Conservation (phyloP, 2,888 invertebrate genomes). For the Platycheirus albimanus region DNA sequence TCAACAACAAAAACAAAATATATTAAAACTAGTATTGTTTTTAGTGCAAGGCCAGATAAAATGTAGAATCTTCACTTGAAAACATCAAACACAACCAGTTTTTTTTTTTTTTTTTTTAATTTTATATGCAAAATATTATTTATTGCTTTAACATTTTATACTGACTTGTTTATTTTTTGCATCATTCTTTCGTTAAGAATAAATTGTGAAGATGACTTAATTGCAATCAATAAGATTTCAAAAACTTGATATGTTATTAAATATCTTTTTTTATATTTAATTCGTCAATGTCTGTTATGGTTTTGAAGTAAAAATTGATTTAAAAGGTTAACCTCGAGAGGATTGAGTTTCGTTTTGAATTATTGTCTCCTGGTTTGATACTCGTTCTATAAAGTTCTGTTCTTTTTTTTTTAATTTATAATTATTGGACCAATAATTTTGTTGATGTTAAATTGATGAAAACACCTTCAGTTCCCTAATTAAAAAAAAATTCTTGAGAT, state of each 20-base stretch:
- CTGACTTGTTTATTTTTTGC: constrained; percentile 56
- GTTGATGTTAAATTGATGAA: no score
- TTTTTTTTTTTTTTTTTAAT: neutral
- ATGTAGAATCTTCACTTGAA: constrained; percentile 14
- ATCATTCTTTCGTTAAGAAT: constrained; percentile 43
- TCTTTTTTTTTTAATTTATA: no score
- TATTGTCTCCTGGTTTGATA: no score
- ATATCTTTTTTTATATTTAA: neutral
- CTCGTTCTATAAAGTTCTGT: no score
- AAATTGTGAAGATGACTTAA: constrained; percentile 43
- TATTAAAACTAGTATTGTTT: constrained; percentile 6
- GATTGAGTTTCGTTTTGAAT: neutral
- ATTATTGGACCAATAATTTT: no score
- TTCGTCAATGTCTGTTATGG: neutral
- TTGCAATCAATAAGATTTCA: constrained; percentile 34
- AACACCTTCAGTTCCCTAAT: no score
- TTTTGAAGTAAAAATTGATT: neutral
- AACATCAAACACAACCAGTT: constrained; percentile 46
- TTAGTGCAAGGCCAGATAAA: constrained; percentile 27
- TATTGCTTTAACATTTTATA: constrained; percentile 38
- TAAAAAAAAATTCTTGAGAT: no score
- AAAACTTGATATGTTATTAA: constrained; percentile 21
- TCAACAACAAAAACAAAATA: neutral
- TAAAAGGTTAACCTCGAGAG: constrained; percentile 13
- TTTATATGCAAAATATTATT: constrained; percentile 56